These are phyloP conservation scores for Meganola albula DNA, from an alignment of 2,888 invertebrate species.

Conservation along the genomic window DNA sequence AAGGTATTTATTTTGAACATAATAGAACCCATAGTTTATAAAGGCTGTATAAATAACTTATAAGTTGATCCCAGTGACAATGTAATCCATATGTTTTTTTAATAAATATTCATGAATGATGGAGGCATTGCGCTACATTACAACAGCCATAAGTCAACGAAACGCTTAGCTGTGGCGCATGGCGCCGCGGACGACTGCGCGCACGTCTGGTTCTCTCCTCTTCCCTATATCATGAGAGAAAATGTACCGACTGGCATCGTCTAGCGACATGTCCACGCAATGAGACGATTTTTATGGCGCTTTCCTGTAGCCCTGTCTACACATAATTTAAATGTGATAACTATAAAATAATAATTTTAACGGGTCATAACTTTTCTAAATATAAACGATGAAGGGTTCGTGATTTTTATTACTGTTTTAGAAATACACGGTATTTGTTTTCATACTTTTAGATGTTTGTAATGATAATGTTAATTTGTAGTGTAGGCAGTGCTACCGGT, in stretches of 20 bases:
- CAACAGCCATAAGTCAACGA: constrained; percentile 70
- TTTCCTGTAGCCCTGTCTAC: constrained; percentile 52
- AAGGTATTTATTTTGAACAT: too few relatives aligned
- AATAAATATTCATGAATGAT: constrained; percentile 76
- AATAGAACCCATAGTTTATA: too few relatives aligned
- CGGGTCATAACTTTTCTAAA: constrained; percentile 26
- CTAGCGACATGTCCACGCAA: constrained; percentile 59
- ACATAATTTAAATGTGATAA: constrained; percentile 57
- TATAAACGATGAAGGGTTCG: constrained; percentile 17
- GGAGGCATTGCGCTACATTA: constrained; percentile 70
- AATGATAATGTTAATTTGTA: constrained; percentile 35
- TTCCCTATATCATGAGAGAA: constrained; percentile 34
- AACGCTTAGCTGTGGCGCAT: constrained; percentile 58
- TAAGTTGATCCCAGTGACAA: constrained; percentile 47
- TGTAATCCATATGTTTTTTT: constrained; percentile 55
- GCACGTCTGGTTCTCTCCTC: constrained; percentile 33
- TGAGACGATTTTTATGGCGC: constrained; percentile 64
- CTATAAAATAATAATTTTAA: constrained; percentile 50
- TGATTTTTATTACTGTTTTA: constrained; percentile 26
- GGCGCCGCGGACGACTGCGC: constrained; percentile 31
- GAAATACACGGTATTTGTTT: constrained; percentile 13
- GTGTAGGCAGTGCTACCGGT: constrained; percentile 37
- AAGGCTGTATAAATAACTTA: too few relatives aligned
- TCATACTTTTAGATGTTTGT: constrained; percentile 25
- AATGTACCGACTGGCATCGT: constrained; percentile 36